Evolutionary conservation across 1,140 invertebrate genomes (phyloP).

Genomic region (Notospermus geniculatus): DNA sequence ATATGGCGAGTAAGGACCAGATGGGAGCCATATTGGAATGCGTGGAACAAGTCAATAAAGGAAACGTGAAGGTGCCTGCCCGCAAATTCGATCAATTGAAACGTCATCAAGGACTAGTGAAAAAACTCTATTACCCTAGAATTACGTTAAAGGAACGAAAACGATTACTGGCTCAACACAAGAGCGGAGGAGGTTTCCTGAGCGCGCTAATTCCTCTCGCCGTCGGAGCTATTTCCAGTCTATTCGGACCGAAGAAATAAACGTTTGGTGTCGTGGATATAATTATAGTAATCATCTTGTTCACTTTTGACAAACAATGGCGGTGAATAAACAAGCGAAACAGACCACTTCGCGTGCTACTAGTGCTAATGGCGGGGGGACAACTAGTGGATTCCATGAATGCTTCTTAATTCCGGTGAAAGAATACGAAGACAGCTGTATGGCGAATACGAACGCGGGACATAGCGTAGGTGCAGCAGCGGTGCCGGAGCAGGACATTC

Average conservation of each 20-base stretch:
- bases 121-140: neutral
- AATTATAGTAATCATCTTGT: no score
- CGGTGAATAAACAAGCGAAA: neutral
- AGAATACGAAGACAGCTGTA: neutral
- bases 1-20: neutral
- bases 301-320: neutral
- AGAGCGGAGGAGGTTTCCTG: neutral
- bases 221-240: neutral
- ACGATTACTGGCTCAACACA: neutral
- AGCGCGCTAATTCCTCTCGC: no score
- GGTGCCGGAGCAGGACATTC: neutral
- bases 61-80: neutral
- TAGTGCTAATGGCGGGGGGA: no score
- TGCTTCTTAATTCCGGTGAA: neutral
- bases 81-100: neutral
- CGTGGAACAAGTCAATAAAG: neutral
- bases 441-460: neutral
- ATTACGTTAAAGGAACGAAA: neutral
- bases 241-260: neutral
- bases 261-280: neutral
- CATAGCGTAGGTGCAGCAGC: neutral
- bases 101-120: neutral
- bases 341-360: no score
- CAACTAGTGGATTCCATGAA: neutral
- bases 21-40: neutral